phyloP scores from a whole-genome alignment of 2,113 vertebrate species.

The Platichthys stellatus region DNA sequence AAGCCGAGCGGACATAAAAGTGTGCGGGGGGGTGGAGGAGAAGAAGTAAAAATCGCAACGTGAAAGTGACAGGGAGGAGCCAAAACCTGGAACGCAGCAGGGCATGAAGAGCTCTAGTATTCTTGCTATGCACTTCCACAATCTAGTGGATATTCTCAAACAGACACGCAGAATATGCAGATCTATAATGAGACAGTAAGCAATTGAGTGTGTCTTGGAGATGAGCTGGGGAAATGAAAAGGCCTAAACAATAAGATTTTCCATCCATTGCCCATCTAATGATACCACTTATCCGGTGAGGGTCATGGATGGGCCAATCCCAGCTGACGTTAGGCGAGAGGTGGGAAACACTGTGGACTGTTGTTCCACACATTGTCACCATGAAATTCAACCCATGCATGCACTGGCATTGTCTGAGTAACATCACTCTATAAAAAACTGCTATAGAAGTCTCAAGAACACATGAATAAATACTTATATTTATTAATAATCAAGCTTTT shows the following conservation, averaged over 20 bases:
- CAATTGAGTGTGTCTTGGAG: slow-evolving; percentile 34
- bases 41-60: neutral
- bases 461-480: neutral
- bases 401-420: too few species aligned
- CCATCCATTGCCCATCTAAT: neutral
- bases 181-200: slow-evolving; percentile 30
- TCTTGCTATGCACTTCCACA: slow-evolving; percentile 20
- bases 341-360: too few species aligned
- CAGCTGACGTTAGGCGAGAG: too few species aligned
- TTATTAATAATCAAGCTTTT: neutral
- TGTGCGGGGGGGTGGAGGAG: neutral
- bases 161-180: slow-evolving; percentile 15
- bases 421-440: too few species aligned
- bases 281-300: too few species aligned
- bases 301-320: too few species aligned
- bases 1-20: slow-evolving; percentile 27
- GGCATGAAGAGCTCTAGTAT: slow-evolving; percentile 10
- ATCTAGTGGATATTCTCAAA: slow-evolving; percentile 8
- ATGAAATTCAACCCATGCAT: too few species aligned
- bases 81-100: slow-evolving; percentile 31
- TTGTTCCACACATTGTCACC: too few species aligned
- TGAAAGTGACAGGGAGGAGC: slow-evolving; percentile 37
- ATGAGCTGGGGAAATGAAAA: slow-evolving; percentile 32
- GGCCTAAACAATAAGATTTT: neutral
- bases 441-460: too few species aligned